Percentiles rank a stretch among this genome's conserved stretches.
Conservation (phyloP, 2,888 invertebrate species). For the Sylvicola fuscatus region DNA sequence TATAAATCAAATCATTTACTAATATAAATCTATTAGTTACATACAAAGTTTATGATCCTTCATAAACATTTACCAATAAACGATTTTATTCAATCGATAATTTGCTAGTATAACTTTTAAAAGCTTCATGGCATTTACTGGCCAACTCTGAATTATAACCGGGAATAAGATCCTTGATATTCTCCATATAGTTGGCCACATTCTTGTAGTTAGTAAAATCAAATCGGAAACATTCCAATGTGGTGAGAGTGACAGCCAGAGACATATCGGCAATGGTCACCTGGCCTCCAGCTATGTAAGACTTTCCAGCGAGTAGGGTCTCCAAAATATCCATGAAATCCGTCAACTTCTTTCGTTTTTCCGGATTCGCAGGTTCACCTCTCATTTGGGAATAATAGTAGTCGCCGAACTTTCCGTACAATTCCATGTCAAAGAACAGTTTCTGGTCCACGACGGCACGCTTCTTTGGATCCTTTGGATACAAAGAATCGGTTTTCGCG, state of each 20-base stretch:
- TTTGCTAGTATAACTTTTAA: too few species aligned
- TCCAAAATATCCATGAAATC: conserved; percentile 37
- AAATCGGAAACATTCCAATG: conserved; percentile 41
- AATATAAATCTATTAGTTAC: too few species aligned
- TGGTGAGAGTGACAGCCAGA: conserved; percentile 44
- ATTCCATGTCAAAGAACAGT: conserved; percentile 57
- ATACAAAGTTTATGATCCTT: too few species aligned
- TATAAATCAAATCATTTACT: too few species aligned
- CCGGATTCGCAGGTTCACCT: conserved; percentile 39
- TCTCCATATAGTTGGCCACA: conserved; percentile 39
- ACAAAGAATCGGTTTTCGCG: conserved; percentile 50
- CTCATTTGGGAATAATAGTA: conserved; percentile 47
- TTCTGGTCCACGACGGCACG: conserved; percentile 60
- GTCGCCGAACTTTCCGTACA: conserved; percentile 46
- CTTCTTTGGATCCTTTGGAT: conserved; percentile 55
- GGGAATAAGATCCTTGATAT: conserved; percentile 23
- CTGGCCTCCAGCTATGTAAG: conserved; percentile 41
- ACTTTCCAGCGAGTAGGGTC: conserved; percentile 39
- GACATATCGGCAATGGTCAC: conserved; percentile 54
- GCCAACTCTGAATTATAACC: too few species aligned
- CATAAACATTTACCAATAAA: too few species aligned
- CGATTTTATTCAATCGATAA: too few species aligned
- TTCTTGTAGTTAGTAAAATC: conserved; percentile 50
- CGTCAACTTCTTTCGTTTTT: conserved; percentile 44
- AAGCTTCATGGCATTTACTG: too few species aligned